Base-by-base conservation (phyloP, 2,113 vertebrate species). In the Ictidomys tridecemlineatus region DNA sequence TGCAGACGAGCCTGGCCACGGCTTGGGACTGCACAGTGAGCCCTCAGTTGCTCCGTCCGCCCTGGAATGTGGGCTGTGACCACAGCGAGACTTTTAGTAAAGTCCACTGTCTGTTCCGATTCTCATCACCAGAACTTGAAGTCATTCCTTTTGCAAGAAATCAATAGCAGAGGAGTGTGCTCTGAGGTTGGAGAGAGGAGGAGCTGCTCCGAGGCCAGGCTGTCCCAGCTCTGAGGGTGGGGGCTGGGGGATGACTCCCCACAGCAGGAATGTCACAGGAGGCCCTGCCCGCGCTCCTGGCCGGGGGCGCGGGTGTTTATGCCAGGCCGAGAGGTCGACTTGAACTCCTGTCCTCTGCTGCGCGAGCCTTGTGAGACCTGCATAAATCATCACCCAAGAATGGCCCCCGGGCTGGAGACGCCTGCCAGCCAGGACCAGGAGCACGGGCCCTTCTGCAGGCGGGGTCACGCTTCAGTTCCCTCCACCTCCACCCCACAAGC, bases 181-280 rank as follows among this genome's bases (percentile, higher is more conserved):
- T 78, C 89, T 84, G 56, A 63, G 82, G 58, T 11, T 48, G 92
- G 86, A 89, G 69, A 61, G 51, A 53, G 69, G 74, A 88, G 95
- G 34, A 16, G 42, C 18, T 58, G 89, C 56, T 96, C 93, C 69
- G 51, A 98, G 87, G 97, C 67, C 3, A 88, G 91, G 88, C 80
- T 96, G 97, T 95, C 24, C 92, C 63, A 87, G 93, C 92, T 87
- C 89, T 96, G 94, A 93, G 80, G 16, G 32, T 26, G 67, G 97
- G 87, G 37, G 97, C 94, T 56, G 97, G 80, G 32, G 56, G 18
- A 7, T 97, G 95, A 98, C 96, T 91, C 34, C 34, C 77, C 76
- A 1, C 63, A n/a, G 69, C 79, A 98, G 95, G 97, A 98, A 98
- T 98, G 96, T 98, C 97, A 95, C 88, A 92, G 90, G 94, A 2